Conservation (phyloP, 2,113 vertebrate species). For the Passer domesticus region DNA sequence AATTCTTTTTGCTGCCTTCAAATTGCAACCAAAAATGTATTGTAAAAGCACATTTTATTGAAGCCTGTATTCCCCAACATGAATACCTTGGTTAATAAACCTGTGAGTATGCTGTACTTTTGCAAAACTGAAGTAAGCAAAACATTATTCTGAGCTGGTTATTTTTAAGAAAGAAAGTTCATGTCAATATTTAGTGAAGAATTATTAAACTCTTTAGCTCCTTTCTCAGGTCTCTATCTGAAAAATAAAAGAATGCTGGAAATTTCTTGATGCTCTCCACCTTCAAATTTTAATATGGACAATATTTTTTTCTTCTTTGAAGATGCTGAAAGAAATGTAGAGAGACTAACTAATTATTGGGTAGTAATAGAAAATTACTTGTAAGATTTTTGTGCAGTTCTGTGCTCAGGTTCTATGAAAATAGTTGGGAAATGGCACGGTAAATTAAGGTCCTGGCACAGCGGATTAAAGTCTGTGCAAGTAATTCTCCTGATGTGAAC, state of each 20-base stretch:
- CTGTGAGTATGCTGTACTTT: neutral
- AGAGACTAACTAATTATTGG: neutral
- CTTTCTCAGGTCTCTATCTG: neutral
- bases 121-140: neutral
- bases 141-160: neutral
- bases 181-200: neutral
- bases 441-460: neutral
- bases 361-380: neutral
- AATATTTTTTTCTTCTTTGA: neutral
- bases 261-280: neutral
- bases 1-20: neutral
- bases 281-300: neutral
- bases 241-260: neutral
- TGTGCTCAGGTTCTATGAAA: neutral
- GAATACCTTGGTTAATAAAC: neutral
- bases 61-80: neutral
- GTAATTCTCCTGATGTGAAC: slow-evolving; percentile 1
- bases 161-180: neutral
- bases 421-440: neutral
- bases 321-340: neutral
- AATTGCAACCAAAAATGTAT: neutral
- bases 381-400: neutral
- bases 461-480: neutral
- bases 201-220: neutral
- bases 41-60: neutral